Evolutionary conservation across 2,888 invertebrate species (phyloP).

Genomic region (Lochmaea crataegi): DNA sequence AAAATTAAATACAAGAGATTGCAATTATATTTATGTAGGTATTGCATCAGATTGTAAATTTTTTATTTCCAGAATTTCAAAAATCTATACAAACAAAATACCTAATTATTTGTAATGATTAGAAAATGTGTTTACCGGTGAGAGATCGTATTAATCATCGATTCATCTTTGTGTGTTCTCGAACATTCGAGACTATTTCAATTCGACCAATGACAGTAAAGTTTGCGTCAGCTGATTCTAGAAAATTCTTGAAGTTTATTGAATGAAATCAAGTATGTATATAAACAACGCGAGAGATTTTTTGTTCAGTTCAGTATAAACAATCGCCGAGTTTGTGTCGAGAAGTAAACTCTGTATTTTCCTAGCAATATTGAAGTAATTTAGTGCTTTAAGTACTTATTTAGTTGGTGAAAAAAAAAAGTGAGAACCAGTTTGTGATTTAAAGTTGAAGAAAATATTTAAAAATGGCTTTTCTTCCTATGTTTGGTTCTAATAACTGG

Average conservation of each 20-base stretch:
- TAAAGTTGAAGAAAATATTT: not conserved
- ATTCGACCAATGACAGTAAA: not conserved
- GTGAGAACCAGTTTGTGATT: not conserved
- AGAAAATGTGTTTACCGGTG: no score
- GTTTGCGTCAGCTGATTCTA: not conserved
- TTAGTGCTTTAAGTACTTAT: not conserved
- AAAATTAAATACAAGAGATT: no score
- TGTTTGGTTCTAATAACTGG: not conserved
- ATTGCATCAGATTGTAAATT: no score
- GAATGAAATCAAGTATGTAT: not conserved
- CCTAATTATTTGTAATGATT: no score
- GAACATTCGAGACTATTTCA: not conserved
- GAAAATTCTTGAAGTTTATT: not conserved
- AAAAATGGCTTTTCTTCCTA: conserved; percentile 4
- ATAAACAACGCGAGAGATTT: not conserved
- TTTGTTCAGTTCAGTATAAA: not conserved
- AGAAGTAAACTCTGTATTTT: no score
- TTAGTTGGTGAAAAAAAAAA: not conserved
- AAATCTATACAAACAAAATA: no score
- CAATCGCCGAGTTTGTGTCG: not conserved
- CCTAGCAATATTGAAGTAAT: not conserved
- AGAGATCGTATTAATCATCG: not conserved
- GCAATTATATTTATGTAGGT: no score
- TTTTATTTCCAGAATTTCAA: no score
- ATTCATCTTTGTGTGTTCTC: not conserved